A percentile compares a stretch with the other conserved stretches of the same genome.
Conservation (phyloP, 2,888 invertebrate species). For the Lasioglossum malachurum region DNA sequence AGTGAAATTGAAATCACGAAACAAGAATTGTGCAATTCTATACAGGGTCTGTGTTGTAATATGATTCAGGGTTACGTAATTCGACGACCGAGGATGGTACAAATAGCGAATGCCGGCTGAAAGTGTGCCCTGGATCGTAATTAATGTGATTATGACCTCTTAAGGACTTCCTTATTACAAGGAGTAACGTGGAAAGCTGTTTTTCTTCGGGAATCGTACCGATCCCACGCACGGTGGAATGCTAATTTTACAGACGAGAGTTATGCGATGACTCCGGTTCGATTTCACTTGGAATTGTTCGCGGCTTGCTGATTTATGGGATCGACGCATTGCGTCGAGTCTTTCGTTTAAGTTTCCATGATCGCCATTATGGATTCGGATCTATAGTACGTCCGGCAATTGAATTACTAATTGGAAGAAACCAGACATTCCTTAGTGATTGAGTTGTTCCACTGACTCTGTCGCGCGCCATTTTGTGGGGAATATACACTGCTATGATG, state of each 20-base stretch:
- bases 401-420: slow-evolving; percentile 8
- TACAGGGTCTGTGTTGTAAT: slow-evolving; percentile 51
- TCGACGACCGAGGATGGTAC: slow-evolving; percentile 15
- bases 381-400: not conserved
- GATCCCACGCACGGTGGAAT: slow-evolving; percentile 53
- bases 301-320: slow-evolving; percentile 9
- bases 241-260: slow-evolving; percentile 30
- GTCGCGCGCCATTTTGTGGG: not conserved
- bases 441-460: not conserved
- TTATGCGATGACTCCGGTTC: slow-evolving; percentile 49
- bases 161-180: slow-evolving; percentile 68
- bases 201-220: slow-evolving; percentile 46
- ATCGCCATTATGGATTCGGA: slow-evolving; percentile 8
- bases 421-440: slow-evolving; percentile 4
- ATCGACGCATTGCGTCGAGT: not conserved
- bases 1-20: slow-evolving; percentile 40
- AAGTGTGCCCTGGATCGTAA: slow-evolving; percentile 65
- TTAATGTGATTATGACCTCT: slow-evolving; percentile 76
- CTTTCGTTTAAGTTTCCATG: not conserved
- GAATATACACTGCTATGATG: not conserved
- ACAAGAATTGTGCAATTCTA: slow-evolving; percentile 59
- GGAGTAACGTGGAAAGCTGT: slow-evolving; percentile 45
- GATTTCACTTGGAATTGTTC: slow-evolving; percentile 64
- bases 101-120: slow-evolving; percentile 19
- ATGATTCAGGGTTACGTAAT: slow-evolving; percentile 53